Conservation (phyloP, 2,113 vertebrate species). For the Fulmarus glacialis region DNA sequence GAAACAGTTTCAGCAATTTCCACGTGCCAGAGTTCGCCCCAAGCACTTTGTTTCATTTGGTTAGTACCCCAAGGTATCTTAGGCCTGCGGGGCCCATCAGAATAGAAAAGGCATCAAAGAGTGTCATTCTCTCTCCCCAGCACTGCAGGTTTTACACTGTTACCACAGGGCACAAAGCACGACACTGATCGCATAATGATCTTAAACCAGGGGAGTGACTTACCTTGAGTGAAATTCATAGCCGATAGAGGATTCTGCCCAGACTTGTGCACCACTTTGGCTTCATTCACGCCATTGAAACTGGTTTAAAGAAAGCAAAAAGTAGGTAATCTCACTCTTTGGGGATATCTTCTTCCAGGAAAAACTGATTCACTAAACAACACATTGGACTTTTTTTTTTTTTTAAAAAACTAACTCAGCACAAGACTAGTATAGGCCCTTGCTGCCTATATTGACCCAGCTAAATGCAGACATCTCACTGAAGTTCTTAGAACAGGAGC, state of each 20-base stretch:
- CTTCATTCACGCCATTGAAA: neutral
- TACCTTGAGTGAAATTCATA: neutral
- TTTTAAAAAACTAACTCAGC: neutral
- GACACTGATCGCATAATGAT: rapidly evolving
- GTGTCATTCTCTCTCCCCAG: neutral
- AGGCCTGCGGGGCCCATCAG: neutral
- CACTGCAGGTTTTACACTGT: neutral
- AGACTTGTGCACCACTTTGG: neutral
- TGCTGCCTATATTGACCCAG: neutral
- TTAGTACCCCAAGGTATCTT: neutral
- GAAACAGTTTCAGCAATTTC: neutral
- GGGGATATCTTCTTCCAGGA: neutral
- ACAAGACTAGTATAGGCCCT: neutral
- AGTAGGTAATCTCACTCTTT: neutral
- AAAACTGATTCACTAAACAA: neutral
- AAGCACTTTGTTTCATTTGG: neutral
- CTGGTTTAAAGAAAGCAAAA: neutral
- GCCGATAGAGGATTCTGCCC: neutral
- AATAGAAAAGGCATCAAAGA: neutral
- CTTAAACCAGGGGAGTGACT: neutral
- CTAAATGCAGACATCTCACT: neutral
- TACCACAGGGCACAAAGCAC: neutral
- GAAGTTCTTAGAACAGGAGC: neutral
- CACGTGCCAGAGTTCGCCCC: neutral
- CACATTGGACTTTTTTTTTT: neutral